Conservation (phyloP, 2,113 vertebrate genomes). For the Lasiurus cinereus region DNA sequence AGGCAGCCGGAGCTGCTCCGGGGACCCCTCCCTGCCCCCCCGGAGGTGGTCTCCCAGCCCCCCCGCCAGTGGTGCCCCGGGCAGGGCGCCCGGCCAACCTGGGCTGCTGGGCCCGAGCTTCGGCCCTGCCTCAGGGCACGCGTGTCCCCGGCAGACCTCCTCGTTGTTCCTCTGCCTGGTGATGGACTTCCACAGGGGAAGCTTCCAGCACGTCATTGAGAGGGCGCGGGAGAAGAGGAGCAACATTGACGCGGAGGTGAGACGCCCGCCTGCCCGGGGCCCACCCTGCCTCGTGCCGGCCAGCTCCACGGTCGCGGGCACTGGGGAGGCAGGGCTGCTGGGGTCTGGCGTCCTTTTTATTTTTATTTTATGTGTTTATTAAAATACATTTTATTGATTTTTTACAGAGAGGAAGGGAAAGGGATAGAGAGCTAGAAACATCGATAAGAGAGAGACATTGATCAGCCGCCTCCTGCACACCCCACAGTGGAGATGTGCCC, state of each 20-base stretch:
- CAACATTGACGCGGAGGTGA: slow-evolving; percentile 82
- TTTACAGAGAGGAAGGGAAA: too few species aligned
- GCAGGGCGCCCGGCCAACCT: not conserved
- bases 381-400: too few species aligned
- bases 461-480: too few species aligned
- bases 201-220: slow-evolving; percentile 83
- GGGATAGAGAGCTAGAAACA: too few species aligned
- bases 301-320: rapidly evolving
- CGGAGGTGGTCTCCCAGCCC: rapidly evolving
- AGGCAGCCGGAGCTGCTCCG: not conserved
- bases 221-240: slow-evolving; percentile 80
- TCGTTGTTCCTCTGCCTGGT: slow-evolving; percentile 89
- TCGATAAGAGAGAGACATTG: too few species aligned
- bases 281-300: not conserved
- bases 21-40: not conserved
- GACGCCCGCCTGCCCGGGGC: not conserved
- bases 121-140: not conserved
- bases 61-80: rapidly evolving
- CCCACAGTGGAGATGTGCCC: too few species aligned
- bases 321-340: rapidly evolving
- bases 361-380: too few species aligned
- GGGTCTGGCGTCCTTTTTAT: not conserved
- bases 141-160: slow-evolving; percentile 82
- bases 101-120: not conserved
- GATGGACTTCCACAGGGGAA: slow-evolving; percentile 84